Conservation (phyloP, 2,113 vertebrate species). For the Dasyprocta punctata region DNA sequence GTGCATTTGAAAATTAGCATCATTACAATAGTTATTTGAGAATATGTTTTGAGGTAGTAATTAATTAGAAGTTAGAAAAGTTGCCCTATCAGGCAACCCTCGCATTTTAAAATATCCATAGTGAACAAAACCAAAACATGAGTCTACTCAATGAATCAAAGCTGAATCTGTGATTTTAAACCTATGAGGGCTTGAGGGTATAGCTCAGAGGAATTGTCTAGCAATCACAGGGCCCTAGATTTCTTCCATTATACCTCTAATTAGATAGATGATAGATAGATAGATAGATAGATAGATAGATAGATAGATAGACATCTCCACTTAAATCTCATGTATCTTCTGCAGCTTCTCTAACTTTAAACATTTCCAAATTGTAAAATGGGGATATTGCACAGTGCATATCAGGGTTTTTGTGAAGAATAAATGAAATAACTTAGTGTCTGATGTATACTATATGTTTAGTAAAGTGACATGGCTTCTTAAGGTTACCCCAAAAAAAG, state of each 20-base stretch:
- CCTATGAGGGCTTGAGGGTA: neutral
- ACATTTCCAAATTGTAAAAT: neutral
- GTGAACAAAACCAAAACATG: neutral
- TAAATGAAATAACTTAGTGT: neutral
- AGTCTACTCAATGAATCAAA: neutral
- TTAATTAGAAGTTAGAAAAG: neutral
- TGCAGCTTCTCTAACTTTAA: neutral
- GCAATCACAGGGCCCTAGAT: neutral
- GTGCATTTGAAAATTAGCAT: neutral
- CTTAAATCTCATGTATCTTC: no score
- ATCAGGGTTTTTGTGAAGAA: neutral
- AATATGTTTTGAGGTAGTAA: neutral
- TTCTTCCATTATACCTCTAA: neutral
- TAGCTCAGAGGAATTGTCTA: neutral
- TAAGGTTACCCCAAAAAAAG: neutral
- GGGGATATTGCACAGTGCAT: neutral
- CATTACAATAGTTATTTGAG: neutral
- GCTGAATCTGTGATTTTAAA: neutral
- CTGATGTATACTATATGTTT: neutral
- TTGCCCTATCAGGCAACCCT: neutral
- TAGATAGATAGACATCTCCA: neutral
- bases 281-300: no score
- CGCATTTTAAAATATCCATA: constrained; percentile 8
- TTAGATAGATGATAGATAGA: neutral
- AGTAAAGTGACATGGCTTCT: neutral